Evolutionary conservation across 2,113 vertebrate genomes (phyloP).

Genomic region (Cebus imitator): DNA sequence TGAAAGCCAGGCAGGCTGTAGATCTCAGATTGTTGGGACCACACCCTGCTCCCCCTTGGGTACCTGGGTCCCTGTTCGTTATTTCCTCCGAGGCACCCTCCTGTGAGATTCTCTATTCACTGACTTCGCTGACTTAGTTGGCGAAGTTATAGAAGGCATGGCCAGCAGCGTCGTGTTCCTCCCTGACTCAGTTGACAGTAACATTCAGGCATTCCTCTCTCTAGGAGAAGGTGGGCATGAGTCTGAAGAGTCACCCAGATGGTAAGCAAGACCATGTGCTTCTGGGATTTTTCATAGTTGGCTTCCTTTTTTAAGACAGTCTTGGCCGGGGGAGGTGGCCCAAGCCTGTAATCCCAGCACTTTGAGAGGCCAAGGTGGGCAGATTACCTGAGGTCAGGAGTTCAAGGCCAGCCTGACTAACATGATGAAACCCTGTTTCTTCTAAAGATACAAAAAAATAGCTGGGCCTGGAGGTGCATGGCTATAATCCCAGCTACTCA

Average conservation of each 20-base stretch:
- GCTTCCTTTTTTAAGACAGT: too few species aligned
- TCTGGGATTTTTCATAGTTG: neutral
- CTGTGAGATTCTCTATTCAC: neutral
- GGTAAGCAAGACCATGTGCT: neutral
- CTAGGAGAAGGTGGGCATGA: neutral
- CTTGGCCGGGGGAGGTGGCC: too few species aligned
- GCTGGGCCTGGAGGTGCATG: too few species aligned
- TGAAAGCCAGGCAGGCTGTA: neutral
- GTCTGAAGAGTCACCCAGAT: neutral
- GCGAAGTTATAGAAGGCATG: neutral
- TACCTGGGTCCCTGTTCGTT: neutral
- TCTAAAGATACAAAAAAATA: too few species aligned
- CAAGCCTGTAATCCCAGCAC: too few species aligned
- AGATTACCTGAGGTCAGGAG: too few species aligned
- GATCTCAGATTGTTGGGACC: neutral
- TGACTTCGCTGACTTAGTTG: neutral
- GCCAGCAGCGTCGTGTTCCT: neutral
- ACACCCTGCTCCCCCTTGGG: neutral
- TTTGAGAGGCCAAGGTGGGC: too few species aligned
- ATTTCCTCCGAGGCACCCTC: neutral
- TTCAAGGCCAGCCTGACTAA: too few species aligned
- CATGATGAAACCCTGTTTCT: too few species aligned
- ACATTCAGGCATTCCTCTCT: neutral
- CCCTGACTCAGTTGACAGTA: neutral
- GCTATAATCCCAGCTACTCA: too few species aligned